A percentile compares a stretch with the other conserved stretches of the same genome.
These are phyloP conservation scores for Drosophila virilis DNA, from an alignment of 1,140 invertebrate species.

Conservation along the genomic window DNA sequence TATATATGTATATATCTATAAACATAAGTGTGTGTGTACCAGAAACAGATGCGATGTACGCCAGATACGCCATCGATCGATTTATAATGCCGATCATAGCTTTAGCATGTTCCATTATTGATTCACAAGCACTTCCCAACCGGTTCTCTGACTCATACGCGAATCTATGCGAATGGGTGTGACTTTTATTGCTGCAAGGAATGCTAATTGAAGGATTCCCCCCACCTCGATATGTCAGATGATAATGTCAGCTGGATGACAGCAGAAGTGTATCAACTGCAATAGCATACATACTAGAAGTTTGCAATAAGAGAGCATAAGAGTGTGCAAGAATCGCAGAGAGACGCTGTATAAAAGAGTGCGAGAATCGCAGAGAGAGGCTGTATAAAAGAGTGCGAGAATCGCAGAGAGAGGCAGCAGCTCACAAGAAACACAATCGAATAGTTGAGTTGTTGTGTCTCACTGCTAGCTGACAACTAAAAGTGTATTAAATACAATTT, in stretches of 20 bases:
- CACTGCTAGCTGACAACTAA: too few species aligned
- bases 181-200: neutral
- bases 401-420: too few species aligned
- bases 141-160: constrained; percentile 2
- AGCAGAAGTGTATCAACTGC: neutral
- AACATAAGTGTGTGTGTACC: neutral
- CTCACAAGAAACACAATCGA: too few species aligned
- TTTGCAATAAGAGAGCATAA: too few species aligned
- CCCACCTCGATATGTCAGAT: neutral
- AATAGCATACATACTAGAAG: too few species aligned
- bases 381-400: too few species aligned
- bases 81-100: constrained; percentile 35
- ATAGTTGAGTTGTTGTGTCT: too few species aligned
- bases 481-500: neutral
- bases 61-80: constrained; percentile 32
- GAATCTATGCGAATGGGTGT: constrained; percentile 5
- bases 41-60: constrained; percentile 23
- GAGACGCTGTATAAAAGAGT: too few species aligned
- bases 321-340: too few species aligned
- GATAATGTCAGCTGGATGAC: constrained; percentile 15
- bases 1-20: neutral
- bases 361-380: too few species aligned
- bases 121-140: neutral
- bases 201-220: constrained; percentile 6
- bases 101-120: neutral